These are phyloP conservation scores for Idris sp. DNA, from an alignment of 1,140 invertebrate genomes.

Conservation along the genomic window DNA sequence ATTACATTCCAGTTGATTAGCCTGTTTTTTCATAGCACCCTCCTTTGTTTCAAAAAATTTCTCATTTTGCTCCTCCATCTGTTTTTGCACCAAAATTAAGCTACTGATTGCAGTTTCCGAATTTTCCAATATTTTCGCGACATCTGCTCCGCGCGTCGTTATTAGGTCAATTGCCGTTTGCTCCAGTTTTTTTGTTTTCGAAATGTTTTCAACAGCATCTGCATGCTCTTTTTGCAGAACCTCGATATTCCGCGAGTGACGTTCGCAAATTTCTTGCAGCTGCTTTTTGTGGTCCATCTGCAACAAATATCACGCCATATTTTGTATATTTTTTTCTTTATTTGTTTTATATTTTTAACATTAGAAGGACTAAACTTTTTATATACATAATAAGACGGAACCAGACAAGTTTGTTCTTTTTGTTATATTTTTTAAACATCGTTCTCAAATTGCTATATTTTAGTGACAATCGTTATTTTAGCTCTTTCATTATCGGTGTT, in stretches of 20 bases:
- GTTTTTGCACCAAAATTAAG: constrained; percentile 65
- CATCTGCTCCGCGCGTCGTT: constrained; percentile 63
- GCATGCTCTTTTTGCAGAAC: constrained; percentile 69
- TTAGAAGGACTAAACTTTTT: too few species aligned
- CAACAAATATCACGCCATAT: background rate
- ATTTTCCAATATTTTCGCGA: constrained; percentile 69
- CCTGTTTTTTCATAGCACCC: constrained; percentile 65
- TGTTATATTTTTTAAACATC: too few species aligned
- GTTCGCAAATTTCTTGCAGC: constrained; percentile 67
- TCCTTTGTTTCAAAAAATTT: constrained; percentile 59
- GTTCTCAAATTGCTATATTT: too few species aligned
- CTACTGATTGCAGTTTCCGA: constrained; percentile 63
- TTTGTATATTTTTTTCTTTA: too few species aligned
- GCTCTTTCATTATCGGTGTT: too few species aligned
- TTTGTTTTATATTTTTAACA: too few species aligned
- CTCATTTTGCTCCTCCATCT: constrained; percentile 62
- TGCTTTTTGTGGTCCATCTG: constrained; percentile 65
- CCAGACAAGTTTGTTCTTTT: too few species aligned
- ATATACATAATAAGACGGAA: too few species aligned
- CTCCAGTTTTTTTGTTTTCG: constrained; percentile 70
- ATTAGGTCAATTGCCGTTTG: constrained; percentile 67
- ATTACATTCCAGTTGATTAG: constrained; percentile 69
- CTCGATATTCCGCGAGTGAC: constrained; percentile 67
- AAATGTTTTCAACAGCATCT: constrained; percentile 71
- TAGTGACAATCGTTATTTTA: too few species aligned